Conservation (phyloP, 2,888 invertebrate genomes). For the Hedya salicella region DNA sequence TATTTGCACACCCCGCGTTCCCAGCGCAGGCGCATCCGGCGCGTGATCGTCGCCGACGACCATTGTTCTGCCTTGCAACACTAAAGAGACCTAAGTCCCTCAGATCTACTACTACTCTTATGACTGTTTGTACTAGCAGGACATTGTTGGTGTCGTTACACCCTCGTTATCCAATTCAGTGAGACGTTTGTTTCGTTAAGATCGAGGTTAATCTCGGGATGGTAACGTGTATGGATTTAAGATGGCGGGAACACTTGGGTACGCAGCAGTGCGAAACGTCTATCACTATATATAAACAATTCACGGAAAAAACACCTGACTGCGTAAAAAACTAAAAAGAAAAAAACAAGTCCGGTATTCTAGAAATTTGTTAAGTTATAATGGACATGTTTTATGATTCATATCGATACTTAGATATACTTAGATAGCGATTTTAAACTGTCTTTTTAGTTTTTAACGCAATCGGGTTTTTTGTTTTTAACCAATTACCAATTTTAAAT, state of each 20-base stretch:
- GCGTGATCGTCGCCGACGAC: constrained; percentile 71
- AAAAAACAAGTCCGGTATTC: no score
- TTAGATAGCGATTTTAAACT: no score
- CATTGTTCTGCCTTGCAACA: constrained; percentile 18
- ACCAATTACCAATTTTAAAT: no score
- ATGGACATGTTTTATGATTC: no score
- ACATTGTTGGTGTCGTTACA: constrained; percentile 80
- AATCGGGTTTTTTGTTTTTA: no score
- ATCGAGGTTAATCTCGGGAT: constrained; percentile 69
- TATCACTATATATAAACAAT: no score
- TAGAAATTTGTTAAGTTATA: no score
- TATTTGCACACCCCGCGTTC: constrained; percentile 68
- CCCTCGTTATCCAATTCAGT: constrained; percentile 83
- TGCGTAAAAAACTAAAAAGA: no score
- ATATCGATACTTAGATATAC: no score
- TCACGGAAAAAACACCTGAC: no score
- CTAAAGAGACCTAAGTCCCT: constrained; percentile 5
- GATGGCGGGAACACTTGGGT: constrained; percentile 1
- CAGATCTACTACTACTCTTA: neutral
- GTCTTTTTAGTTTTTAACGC: no score
- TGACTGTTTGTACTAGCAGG: constrained; percentile 6
- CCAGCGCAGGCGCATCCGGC: constrained; percentile 69
- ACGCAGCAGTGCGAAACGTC: neutral
- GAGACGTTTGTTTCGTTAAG: constrained; percentile 71
- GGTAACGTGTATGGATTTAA: constrained; percentile 20